Percentiles rank a stretch among this genome's conserved stretches.
Conservation (phyloP, 1,140 invertebrate genomes). For the Drosophila fuyamai region DNA sequence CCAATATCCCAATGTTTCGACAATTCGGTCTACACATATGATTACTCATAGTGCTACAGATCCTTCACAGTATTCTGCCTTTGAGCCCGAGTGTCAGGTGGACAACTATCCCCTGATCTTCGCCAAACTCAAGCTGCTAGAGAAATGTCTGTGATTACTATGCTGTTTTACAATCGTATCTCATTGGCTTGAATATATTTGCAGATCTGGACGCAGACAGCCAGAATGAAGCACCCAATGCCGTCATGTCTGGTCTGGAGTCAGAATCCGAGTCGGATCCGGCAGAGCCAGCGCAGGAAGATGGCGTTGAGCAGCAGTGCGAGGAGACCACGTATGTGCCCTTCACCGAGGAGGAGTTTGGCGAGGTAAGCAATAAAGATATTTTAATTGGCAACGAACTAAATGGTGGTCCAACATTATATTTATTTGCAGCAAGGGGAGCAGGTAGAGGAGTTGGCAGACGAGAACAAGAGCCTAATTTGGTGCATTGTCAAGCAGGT, state of each 20-base stretch:
- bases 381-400: background rate
- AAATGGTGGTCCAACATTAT: background rate
- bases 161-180: background rate
- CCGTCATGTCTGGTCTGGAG: constrained; percentile 73
- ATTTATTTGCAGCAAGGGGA: constrained; percentile 89
- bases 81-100: background rate
- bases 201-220: constrained; percentile 83
- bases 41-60: constrained; percentile 8
- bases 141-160: constrained; percentile 9
- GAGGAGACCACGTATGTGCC: constrained; percentile 88
- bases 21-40: constrained; percentile 4
- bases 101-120: background rate
- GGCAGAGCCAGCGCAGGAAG: constrained; percentile 55
- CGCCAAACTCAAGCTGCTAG: constrained; percentile 16
- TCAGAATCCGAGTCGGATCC: constrained; percentile 76
- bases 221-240: constrained; percentile 78
- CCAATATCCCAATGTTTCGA: background rate
- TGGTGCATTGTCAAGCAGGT: constrained; percentile 98
- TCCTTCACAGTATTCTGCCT: constrained; percentile 6
- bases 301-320: constrained; percentile 69
- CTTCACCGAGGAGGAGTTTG: constrained; percentile 89
- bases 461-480: constrained; percentile 97
- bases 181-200: constrained; percentile 17
- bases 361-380: constrained; percentile 85
- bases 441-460: constrained; percentile 95